Base-by-base conservation (phyloP, 2,888 invertebrate species). In the Pseudococcus jackbeardsleyi region DNA sequence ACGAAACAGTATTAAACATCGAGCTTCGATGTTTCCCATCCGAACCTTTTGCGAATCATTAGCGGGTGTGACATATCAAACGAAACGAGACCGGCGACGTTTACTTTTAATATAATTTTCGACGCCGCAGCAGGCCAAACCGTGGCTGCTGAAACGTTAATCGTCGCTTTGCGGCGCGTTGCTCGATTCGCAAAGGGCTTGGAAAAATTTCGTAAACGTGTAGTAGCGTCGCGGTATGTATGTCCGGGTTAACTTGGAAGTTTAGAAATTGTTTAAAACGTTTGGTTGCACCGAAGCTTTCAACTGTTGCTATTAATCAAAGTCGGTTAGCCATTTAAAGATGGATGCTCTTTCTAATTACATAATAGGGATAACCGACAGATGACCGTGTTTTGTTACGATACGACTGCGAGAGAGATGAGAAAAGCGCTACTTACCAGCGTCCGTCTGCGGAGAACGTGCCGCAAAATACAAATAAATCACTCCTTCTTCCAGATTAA, bases 251-350 rank as follows among this genome's bases (percentile, higher is more conserved):
- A 79, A 42, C 79, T 79, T 79, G 19, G 79, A 79, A 79, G 79
- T 79, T 79, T 39, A 19, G 19, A 79, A 79, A 79, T 79, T 79
- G 79, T 79, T 79, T 79, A 79, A 79, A 79, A 79, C 79, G 79
- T 82, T 82, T 33, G 79, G 79, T 72, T 82, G 46, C 46, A 82
- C 79, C 79, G 79, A 82, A 82, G 54, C 87, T 48, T 77, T 46
- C 77, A 87, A 48, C 87, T 87, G 72, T 87, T 87, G 87, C 87
- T 77, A 87, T 87, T 87, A 87, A 87, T 87, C 87, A 87, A 87
- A 72, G 87, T 87, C 87, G 87, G 87, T 87, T 87, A 87, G 50
- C 77, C 72, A 68, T 87, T 59, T 87, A 48, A 86, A 87, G 87
- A 87, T 87, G 87, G 77, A 87, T 77, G 87, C 72, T 87, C 72